Evolutionary conservation across 2,888 invertebrate genomes (phyloP).

Genomic region (Elegia similella): DNA sequence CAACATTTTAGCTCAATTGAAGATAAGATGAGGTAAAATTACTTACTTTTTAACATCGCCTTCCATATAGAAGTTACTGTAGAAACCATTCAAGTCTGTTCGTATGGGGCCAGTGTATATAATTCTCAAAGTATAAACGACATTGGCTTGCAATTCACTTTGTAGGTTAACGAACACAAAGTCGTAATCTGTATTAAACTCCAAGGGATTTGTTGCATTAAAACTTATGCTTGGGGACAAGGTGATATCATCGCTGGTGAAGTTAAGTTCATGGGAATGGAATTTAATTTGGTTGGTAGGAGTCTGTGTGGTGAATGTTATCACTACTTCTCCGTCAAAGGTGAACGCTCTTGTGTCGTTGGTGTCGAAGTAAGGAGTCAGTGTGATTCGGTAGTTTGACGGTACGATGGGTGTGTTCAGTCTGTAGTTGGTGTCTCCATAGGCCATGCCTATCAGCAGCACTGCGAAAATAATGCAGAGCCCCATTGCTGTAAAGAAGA

Average conservation of each 20-base stretch:
- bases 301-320: slow-evolving; percentile 50
- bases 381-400: slow-evolving; percentile 70
- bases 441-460: slow-evolving; percentile 36
- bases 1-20: no score
- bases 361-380: slow-evolving; percentile 78
- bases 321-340: slow-evolving; percentile 72
- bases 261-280: slow-evolving; percentile 60
- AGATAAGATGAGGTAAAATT: background rate
- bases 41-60: slow-evolving; percentile 77
- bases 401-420: slow-evolving; percentile 72
- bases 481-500: slow-evolving; percentile 49
- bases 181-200: slow-evolving; percentile 60
- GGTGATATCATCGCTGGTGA: slow-evolving; percentile 43
- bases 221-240: slow-evolving; percentile 40
- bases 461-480: slow-evolving; percentile 38
- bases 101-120: slow-evolving; percentile 79
- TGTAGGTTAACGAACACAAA: slow-evolving; percentile 74
- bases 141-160: slow-evolving; percentile 49
- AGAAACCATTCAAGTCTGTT: slow-evolving; percentile 82
- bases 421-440: slow-evolving; percentile 58
- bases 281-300: slow-evolving; percentile 59
- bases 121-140: slow-evolving; percentile 72
- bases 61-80: slow-evolving; percentile 81
- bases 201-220: slow-evolving; percentile 41
- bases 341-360: slow-evolving; percentile 58